Evolutionary conservation across 2,888 invertebrate species (phyloP), one percentile per base, ranked within the genome.

Genomic region (Lithosia quadra): DNA sequence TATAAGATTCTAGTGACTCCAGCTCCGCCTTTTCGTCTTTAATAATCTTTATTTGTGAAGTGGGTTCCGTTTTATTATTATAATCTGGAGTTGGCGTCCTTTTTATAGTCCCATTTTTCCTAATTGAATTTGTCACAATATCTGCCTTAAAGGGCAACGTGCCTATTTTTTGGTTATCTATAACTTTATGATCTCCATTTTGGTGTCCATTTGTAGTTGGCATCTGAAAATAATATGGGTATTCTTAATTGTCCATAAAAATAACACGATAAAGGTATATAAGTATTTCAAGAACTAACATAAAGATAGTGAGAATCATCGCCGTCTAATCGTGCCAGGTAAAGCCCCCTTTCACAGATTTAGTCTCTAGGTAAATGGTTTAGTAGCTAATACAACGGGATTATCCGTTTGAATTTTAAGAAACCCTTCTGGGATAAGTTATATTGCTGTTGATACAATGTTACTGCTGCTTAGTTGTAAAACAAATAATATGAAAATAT

Each of bases 1-100:
- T 96, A 89, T 96, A 97, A 8, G 97, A 97, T 88, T 97, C 97
- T 79, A 97, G 91, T 28, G 97, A 97, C 83, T 97, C 97, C 95
- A 97, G 95, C 89, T 97, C 97, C 15, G 96, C 97, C 49, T 96
- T 95, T 72, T 96, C 96, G 62, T 92, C 90, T 79, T 91, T 93
- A 18, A 83, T 75, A 69, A 81, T 90, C 76, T 89, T 92, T 24
- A 89, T 84, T 61, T 83, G 77, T 63, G 83, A 71, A 22, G 82
- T 67, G 64, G 74, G 58, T 59, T 88, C 87, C 22, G 79, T 75
- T 83, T 91, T 91, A 66, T 90, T 92, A 70, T 88, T 90, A 73
- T 91, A 94, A 85, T 92, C 95, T 24, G 92, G 94, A 60, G 92
- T 95, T 11, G 92, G 95, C 59, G 90, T 92, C 78, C 93, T 87